Base-by-base conservation (phyloP, 1,140 invertebrate genomes). In the Aphis gossypii region DNA sequence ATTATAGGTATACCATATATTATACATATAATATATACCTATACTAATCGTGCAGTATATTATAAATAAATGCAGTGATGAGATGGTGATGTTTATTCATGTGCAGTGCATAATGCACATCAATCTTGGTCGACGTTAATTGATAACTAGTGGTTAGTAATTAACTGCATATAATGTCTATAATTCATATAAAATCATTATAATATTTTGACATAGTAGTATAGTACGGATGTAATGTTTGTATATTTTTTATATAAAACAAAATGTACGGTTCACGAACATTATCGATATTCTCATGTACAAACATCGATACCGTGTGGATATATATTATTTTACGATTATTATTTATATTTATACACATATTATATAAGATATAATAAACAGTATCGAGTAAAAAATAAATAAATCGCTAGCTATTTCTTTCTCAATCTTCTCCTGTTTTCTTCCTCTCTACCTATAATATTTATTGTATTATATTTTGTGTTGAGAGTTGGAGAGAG, bases 371-470 rank as follows among this genome's bases (percentile, higher is more conserved):
- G 60, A 76, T 76, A n/a, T 20, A 76, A 11, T 76, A 35, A 76
- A 76, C 14, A 30, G n/a, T 76, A 76, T n/a, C 60, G 30, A n/a
- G 30, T 76, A 76, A 76, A 76, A 68, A 76, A 76, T 35, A 76
- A 76, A 76, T 76, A 76, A 76, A n/a, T 76, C 60, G 60, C 82
- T 86, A 86, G 60, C 35, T 86, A 86, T 86, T 44, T 44, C 38
- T 86, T 44, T 86, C 83, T 86, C 41, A 4, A 21, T 86, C 83
- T 44, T 48, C 20, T 44, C n/a, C n/a, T 18, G n/a, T 51, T 88
- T 51, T 88, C 46, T 20, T 35, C 46, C 30, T 21, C 38, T 86
- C 23, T 86, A 20, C 38, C 20, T 44, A 30, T 84, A 83, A 35
- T 35, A 6, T 83, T 38, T 84, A 44, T 84, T 44, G 23, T 44